These are phyloP conservation scores for Pterois miles DNA, from an alignment of 2,797 vertebrate species.

Conservation along the genomic window DNA sequence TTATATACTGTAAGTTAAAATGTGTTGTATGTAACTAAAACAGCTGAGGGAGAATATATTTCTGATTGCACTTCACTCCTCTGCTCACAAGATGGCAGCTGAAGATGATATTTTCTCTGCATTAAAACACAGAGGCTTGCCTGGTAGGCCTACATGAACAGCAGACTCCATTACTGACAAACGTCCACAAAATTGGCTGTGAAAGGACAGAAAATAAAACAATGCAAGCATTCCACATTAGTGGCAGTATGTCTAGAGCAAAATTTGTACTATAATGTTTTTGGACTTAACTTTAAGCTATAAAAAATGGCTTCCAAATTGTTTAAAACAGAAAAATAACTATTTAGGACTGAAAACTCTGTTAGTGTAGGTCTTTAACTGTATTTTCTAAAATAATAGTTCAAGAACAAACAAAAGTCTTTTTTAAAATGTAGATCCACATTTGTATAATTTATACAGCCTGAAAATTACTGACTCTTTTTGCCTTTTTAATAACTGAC, in stretches of 20 bases:
- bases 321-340: neutral
- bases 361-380: neutral
- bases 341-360: neutral
- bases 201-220: neutral
- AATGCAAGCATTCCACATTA: neutral
- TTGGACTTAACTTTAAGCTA: neutral
- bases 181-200: slow-evolving; percentile 5
- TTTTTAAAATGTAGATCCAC: neutral
- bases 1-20: neutral
- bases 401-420: neutral
- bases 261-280: neutral
- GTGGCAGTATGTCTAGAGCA: neutral
- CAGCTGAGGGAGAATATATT: neutral
- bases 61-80: slow-evolving; percentile 35
- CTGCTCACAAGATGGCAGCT: slow-evolving; percentile 68
- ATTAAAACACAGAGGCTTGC: neutral
- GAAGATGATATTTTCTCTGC: slow-evolving; percentile 28
- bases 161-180: slow-evolving; percentile 1
- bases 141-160: neutral
- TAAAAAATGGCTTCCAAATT: neutral
- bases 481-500: neutral
- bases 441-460: neutral
- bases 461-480: neutral
- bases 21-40: neutral
- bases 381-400: neutral